A percentile compares a stretch with the other conserved stretches of the same genome.
phyloP scores from a whole-genome alignment of 1,140 invertebrate genomes.

The Oedothorax gibbosus region DNA sequence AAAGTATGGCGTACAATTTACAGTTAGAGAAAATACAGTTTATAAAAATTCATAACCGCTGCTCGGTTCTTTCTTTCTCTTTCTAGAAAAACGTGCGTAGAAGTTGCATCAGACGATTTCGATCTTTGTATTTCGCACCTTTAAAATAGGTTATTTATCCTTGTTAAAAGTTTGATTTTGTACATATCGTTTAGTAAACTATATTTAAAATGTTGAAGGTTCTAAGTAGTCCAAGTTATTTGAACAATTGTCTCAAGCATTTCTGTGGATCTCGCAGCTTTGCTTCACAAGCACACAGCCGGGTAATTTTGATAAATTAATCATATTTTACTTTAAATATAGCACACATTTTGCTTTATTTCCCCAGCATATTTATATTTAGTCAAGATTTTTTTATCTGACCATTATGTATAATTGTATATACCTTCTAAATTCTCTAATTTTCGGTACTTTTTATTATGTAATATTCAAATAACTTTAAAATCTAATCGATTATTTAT shows the following conservation, averaged over 20 bases:
- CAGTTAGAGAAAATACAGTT: no score
- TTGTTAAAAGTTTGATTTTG: conserved; percentile 3
- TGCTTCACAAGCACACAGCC: conserved; percentile 30
- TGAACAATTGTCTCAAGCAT: conserved; percentile 6
- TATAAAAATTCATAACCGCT: no score
- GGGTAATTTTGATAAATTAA: background rate
- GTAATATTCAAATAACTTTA: no score
- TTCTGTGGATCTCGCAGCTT: conserved; percentile 20
- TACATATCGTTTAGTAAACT: background rate
- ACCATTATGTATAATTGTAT: no score
- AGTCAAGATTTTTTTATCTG: no score
- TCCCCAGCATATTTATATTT: no score
- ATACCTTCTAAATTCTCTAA: no score
- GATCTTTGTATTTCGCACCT: background rate
- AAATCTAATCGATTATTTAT: no score
- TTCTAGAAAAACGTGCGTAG: conserved; percentile 31
- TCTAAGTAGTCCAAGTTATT: conserved; percentile 16
- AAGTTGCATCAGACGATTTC: conserved; percentile 21
- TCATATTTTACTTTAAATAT: background rate
- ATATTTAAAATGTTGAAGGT: conserved; percentile 33
- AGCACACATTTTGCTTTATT: no score
- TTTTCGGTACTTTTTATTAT: no score
- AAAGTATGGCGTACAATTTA: no score
- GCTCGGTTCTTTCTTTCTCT: conserved; percentile 1
- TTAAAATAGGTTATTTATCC: background rate